Conservation (phyloP, 2,888 invertebrate genomes). For the Sepioteuthis lessoniana region DNA sequence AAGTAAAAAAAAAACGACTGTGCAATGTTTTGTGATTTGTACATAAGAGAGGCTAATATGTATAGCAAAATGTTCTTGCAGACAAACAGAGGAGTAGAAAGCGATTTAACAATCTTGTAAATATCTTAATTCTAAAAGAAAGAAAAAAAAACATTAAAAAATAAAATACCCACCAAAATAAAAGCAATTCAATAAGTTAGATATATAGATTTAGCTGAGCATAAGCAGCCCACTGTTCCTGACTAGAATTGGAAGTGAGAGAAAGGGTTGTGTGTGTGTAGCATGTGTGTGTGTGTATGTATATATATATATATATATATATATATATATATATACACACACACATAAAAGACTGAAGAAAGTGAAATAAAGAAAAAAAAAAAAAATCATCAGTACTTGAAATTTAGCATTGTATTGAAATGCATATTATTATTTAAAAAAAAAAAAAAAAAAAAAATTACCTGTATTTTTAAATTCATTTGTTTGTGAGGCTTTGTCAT, state of each 20-base stretch:
- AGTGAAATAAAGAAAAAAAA: too few species aligned
- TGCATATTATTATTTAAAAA: too few species aligned
- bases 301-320: not conserved
- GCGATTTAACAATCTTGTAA: not conserved
- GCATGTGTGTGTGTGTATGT: too few species aligned
- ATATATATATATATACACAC: not conserved
- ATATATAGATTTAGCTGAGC: not conserved
- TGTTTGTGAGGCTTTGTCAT: too few species aligned
- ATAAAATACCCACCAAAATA: not conserved
- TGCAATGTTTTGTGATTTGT: slow-evolving; percentile 25
- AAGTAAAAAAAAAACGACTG: not conserved
- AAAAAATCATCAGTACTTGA: too few species aligned
- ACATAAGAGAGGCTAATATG: not conserved
- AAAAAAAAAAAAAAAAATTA: too few species aligned
- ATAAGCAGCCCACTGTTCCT: not conserved
- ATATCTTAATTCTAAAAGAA: not conserved
- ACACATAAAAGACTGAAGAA: not conserved
- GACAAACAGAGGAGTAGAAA: not conserved
- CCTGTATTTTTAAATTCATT: too few species aligned
- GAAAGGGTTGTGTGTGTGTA: not conserved
- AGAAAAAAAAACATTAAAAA: not conserved
- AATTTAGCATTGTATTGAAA: too few species aligned
- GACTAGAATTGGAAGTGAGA: not conserved
- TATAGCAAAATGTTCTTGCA: not conserved
- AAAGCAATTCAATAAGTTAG: not conserved